Evolutionary conservation across 2,888 invertebrate species (phyloP).

Genomic region (Drosophila yooni): DNA sequence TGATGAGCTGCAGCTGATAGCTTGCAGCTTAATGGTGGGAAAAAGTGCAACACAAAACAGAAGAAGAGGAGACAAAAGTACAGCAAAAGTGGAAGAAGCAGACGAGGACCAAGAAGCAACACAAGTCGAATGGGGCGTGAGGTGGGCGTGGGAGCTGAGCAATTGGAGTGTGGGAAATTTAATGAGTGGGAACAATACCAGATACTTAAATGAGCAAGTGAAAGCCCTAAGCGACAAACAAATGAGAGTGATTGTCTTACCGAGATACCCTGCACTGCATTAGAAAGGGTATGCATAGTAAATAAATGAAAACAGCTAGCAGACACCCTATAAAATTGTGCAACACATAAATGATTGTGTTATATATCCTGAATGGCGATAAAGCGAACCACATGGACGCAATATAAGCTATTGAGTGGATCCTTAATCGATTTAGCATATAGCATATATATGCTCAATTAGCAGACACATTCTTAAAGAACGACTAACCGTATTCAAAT

Average conservation of each 20-base stretch:
- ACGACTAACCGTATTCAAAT: background rate
- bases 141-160: constrained; percentile 49
- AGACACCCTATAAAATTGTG: background rate
- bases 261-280: constrained; percentile 6
- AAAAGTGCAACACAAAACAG: constrained; percentile 46
- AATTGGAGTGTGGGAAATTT: constrained; percentile 75
- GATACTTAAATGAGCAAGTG: constrained; percentile 34
- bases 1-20: constrained; percentile 76
- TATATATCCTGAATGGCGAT: background rate
- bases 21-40: constrained; percentile 75
- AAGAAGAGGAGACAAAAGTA: constrained; percentile 10
- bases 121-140: constrained; percentile 11
- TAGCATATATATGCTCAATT: too few species aligned
- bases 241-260: background rate
- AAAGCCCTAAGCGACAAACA: constrained; percentile 16
- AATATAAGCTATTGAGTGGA: background rate
- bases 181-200: constrained; percentile 66
- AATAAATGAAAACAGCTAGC: background rate
- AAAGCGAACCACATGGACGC: background rate
- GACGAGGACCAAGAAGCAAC: background rate
- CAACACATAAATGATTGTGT: background rate
- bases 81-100: constrained; percentile 7
- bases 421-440: too few species aligned
- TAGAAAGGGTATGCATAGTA: background rate
- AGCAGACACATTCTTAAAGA: background rate